Conservation (phyloP, 2,888 invertebrate genomes). For the Drosophila ustulata region DNA sequence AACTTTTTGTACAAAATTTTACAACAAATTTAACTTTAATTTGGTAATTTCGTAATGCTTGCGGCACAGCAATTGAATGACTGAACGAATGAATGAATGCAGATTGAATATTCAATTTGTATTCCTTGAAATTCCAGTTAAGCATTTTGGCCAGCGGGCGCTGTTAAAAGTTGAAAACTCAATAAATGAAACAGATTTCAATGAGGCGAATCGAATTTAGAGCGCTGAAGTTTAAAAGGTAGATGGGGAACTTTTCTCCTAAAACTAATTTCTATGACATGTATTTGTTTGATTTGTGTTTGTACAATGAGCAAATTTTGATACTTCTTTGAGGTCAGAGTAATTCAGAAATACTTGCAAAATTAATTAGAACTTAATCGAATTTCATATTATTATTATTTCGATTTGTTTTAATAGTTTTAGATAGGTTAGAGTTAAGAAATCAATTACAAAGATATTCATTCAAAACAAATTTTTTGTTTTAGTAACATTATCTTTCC, state of each 20-base stretch:
- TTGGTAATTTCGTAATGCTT: conserved; percentile 61
- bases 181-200: conserved; percentile 34
- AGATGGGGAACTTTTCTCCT: neutral
- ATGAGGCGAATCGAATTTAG: neutral
- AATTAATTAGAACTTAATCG: neutral
- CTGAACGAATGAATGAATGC: conserved; percentile 32
- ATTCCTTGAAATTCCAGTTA: conserved; percentile 30
- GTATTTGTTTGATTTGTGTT: neutral
- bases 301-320: neutral
- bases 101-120: conserved; percentile 73
- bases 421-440: no score
- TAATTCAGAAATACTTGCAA: neutral
- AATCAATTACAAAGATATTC: no score
- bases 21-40: conserved; percentile 79
- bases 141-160: conserved; percentile 22
- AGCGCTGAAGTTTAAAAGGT: neutral
- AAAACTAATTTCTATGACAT: neutral
- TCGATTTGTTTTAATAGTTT: no score
- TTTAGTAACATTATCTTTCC: no score
- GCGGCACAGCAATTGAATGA: conserved; percentile 24
- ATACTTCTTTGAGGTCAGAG: neutral
- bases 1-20: conserved; percentile 59
- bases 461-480: no score
- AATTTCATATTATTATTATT: no score
- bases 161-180: conserved; percentile 52